These are phyloP conservation scores for Chrysochloris asiatica DNA, from an alignment of 2,113 vertebrate species.

Conservation along the genomic window DNA sequence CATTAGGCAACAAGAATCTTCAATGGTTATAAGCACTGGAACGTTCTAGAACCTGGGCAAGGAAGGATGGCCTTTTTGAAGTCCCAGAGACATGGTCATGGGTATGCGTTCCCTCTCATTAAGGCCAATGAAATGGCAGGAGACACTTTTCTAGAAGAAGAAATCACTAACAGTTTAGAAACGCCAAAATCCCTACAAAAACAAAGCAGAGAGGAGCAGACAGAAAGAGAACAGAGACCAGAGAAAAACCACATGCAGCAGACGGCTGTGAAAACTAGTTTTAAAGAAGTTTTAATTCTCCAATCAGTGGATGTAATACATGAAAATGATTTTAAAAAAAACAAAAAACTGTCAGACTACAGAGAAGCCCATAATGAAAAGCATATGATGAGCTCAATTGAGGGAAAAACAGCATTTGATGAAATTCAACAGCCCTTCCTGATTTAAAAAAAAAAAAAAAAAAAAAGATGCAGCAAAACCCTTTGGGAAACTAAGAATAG, in stretches of 20 bases:
- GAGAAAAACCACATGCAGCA: too few species aligned
- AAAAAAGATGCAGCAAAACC: not conserved
- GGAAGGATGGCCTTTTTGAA: not conserved
- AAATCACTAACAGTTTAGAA: not conserved
- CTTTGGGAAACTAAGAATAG: conserved; percentile 28
- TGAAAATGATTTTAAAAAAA: not conserved
- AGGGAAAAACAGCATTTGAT: conserved; percentile 49
- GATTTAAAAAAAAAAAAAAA: not conserved
- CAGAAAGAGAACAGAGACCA: not conserved
- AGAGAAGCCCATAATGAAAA: conserved; percentile 39
- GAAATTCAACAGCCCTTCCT: conserved; percentile 52
- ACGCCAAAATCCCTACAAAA: not conserved
- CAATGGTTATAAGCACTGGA: not conserved
- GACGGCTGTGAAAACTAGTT: not conserved
- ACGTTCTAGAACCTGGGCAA: not conserved
- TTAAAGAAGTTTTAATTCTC: not conserved
- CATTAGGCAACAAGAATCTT: not conserved
- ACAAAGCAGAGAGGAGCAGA: not conserved
- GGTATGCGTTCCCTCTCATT: too few species aligned
- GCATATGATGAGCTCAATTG: not conserved
- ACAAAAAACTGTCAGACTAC: not conserved
- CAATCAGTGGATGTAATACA: not conserved
- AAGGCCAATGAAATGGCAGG: not conserved
- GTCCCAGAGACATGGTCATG: not conserved
- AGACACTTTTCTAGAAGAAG: not conserved